phyloP scores from a whole-genome alignment of 2,888 invertebrate genomes.

The Mechanitis messenoides region DNA sequence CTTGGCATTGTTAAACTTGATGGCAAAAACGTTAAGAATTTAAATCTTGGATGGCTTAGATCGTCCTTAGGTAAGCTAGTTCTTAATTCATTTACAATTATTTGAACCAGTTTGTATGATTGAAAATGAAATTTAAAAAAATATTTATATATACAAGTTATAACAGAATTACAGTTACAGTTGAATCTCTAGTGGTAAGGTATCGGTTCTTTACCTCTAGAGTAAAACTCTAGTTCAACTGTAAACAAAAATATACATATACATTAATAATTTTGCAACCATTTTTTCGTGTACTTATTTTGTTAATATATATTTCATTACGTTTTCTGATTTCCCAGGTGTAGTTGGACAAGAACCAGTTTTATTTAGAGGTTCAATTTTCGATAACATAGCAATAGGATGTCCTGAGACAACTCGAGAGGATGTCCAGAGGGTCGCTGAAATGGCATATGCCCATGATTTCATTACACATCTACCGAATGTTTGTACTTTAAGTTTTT shows the following conservation, averaged over 20 bases:
- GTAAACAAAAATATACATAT: too few species aligned
- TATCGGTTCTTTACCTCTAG: too few species aligned
- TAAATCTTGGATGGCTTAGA: constrained; percentile 86
- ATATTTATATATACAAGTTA: too few species aligned
- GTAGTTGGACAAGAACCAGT: constrained; percentile 93
- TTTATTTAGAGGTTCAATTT: constrained; percentile 87
- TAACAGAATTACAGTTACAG: too few species aligned
- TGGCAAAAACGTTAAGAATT: constrained; percentile 78
- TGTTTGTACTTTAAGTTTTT: constrained; percentile 55
- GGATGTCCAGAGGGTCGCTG: constrained; percentile 83
- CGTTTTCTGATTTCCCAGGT: constrained; percentile 49
- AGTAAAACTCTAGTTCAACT: too few species aligned
- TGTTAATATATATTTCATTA: neutral
- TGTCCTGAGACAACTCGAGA: constrained; percentile 79
- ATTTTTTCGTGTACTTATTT: neutral
- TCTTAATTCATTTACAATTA: neutral
- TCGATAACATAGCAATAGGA: constrained; percentile 84
- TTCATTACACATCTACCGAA: constrained; percentile 84
- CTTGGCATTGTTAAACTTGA: constrained; percentile 79
- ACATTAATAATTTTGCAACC: too few species aligned
- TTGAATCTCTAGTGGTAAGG: too few species aligned
- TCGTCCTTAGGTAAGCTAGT: constrained; percentile 79
- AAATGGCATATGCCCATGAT: constrained; percentile 85
- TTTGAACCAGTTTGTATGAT: neutral
- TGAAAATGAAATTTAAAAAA: too few species aligned